Evolutionary conservation across 2,113 vertebrate species (phyloP), one percentile per base, ranked within the genome.

Genomic region (Monopterus albus): DNA sequence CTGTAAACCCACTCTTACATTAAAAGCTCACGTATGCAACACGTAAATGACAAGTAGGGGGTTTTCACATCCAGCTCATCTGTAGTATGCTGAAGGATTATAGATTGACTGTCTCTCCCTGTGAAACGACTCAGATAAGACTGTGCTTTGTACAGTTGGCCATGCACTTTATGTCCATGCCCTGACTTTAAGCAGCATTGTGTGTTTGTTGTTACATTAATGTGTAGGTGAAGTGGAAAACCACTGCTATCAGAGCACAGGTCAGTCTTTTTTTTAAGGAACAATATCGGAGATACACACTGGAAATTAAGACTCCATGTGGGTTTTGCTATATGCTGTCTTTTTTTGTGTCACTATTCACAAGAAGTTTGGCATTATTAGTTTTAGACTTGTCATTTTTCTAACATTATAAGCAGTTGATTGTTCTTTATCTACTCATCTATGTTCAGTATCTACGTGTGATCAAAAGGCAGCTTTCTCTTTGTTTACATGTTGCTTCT

Each of bases 381-480:
- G 25, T 64, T 69, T 66, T 12, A 31, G 26, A 45, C 18, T 17
- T 21, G 33, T 72, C 13, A 20, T 17, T 63, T 63, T 13, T 43
- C 53, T 23, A 26, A 23, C 7, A 52, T 52, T 17, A 61, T 21
- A 46, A 49, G 43, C 45, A 61, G 31, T 9, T 31, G n/a, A n/a
- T 74, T 15, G 46, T 69, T 31, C 13, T 74, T 21, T 6, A 80
- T 42, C 61, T 53, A 31, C 12, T 75, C 21, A 9, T 75, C 46
- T 66, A 35, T 45, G 23, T 75, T 67, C 28, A 43, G 2, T 62
- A 31, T 80, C 38, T 61, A 46, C 47, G 45, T 49, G 11, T 69
- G 46, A 55, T 71, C 52, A 87, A 82, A 82, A 73, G 86, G 87
- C 90, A 90, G 82, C 87, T 89, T 82, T 66, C 78, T 62, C 53